phyloP scores from a whole-genome alignment of 2,888 invertebrate genomes.

The Parnassius mnemosyne region DNA sequence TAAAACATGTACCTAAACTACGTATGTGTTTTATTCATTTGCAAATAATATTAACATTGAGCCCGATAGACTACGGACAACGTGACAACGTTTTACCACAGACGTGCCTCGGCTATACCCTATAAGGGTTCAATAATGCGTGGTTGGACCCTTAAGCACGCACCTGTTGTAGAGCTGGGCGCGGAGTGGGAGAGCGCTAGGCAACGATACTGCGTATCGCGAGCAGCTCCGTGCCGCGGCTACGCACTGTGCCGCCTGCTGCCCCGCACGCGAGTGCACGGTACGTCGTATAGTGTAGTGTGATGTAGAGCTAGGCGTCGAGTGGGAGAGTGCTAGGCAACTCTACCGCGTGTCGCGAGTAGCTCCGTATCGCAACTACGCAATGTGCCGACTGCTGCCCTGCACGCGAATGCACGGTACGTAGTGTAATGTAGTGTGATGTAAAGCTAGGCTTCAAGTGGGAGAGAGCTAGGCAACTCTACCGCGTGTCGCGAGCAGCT shows the following conservation, averaged over 20 bases:
- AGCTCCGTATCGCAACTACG: no score
- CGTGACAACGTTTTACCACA: slow-evolving; percentile 3
- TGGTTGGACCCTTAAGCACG: slow-evolving; percentile 16
- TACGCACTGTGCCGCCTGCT: slow-evolving; percentile 64
- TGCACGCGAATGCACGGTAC: no score
- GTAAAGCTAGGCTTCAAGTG: no score
- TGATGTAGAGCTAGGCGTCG: no score
- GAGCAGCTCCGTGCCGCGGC: slow-evolving; percentile 58
- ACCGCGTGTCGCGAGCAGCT: no score
- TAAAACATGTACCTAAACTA: no score
- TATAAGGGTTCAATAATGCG: slow-evolving; percentile 10
- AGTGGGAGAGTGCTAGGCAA: no score
- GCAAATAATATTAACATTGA: not conserved
- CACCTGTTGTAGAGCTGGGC: slow-evolving; percentile 40
- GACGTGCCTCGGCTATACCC: slow-evolving; percentile 4
- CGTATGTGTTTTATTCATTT: no score
- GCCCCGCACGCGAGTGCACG: slow-evolving; percentile 39
- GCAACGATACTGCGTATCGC: slow-evolving; percentile 53
- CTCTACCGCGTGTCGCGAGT: no score
- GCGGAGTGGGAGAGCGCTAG: slow-evolving; percentile 42
- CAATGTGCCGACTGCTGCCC: no score
- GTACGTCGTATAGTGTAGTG: slow-evolving; percentile 26
- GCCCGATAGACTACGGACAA: slow-evolving; percentile 1
- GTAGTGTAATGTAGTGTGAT: no score
- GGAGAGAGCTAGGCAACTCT: no score